Evolutionary conservation across 2,888 invertebrate species (phyloP), one percentile per base, ranked within the genome.

Genomic region (Ennomos fuscantarius): DNA sequence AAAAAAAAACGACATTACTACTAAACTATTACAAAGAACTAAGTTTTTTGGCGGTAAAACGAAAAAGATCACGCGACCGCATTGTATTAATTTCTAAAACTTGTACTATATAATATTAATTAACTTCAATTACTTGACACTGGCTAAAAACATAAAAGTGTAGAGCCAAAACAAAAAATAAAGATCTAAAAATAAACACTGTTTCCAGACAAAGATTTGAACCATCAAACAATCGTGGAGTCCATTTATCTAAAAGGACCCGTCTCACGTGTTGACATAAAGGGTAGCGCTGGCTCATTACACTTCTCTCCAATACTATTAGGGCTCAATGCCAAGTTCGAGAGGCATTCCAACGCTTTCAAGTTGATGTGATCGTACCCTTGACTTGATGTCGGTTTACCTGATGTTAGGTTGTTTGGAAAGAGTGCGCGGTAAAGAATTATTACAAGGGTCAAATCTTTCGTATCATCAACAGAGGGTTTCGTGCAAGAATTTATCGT

Each of bases 291-390:
- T 59, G 70, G 62, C 63, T 76, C 86, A 86, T 87, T 86, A 79
- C 79, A 63, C 76, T 79, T 76, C 82, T 78, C 86, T 89, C 79
- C 82, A 86, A 83, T 88, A 77, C 72, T 77, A 76, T 77, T 76
- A 71, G 56, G 60, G 62, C 39, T 79, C 88, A 89, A 87, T 87
- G 87, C 86, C 87, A 89, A 87, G 87, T 87, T 88, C 87, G 81
- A 60, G 58, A 47, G 49, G 55, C 47, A 54, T 59, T 48, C 49
- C 56, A 65, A 53, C 60, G 81, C 86, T 87, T 74, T 89, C 79
- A 75, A 66, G 56, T 69, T 87, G 86, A 89, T 90, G 86, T 86
- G 84, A 83, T 86, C 80, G 75, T 76, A 81, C 78, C 81, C 81
- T 82, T 82, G 81, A 81, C 79, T 82, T 79, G 55, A 55, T 51